Percentiles rank a stretch among this genome's conserved stretches.
Conservation (phyloP, 2,797 vertebrate genomes). For the Falco peregrinus region DNA sequence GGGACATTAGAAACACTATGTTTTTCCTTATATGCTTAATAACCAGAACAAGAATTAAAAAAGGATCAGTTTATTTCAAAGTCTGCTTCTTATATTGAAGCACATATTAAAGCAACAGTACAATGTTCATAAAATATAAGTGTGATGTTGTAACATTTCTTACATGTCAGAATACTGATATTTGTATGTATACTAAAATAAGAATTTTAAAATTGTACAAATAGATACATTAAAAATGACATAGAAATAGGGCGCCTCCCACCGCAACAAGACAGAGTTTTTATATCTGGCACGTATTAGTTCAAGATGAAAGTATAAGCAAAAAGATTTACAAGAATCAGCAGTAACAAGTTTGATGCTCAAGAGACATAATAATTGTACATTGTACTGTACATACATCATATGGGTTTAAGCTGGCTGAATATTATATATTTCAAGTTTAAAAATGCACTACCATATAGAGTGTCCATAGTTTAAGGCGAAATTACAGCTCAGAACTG, state of each 20-base stretch:
- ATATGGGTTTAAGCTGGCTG: slow-evolving; percentile 93
- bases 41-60: slow-evolving; percentile 83
- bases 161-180: slow-evolving; percentile 99
- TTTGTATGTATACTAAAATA: slow-evolving; percentile 99
- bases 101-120: slow-evolving; percentile 99
- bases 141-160: slow-evolving; percentile 97
- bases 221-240: slow-evolving; percentile 99
- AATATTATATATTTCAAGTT: slow-evolving; percentile 94
- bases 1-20: slow-evolving; percentile 72
- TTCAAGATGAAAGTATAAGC: slow-evolving; percentile 91
- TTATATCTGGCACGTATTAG: slow-evolving; percentile 88
- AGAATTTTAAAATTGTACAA: slow-evolving; percentile 99
- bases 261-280: slow-evolving; percentile 90
- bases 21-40: slow-evolving; percentile 74
- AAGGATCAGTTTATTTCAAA: slow-evolving; percentile 96
- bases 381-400: slow-evolving; percentile 93
- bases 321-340: slow-evolving; percentile 91
- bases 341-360: slow-evolving; percentile 89
- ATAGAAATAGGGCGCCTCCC: slow-evolving; percentile 97
- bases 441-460: slow-evolving; percentile 95
- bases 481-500: slow-evolving; percentile 98
- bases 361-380: slow-evolving; percentile 90
- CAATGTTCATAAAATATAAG: slow-evolving; percentile 99
- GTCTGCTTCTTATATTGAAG: slow-evolving; percentile 98
- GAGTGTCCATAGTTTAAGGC: slow-evolving; percentile 99